These are phyloP conservation scores for Pyrgilauda ruficollis DNA, from an alignment of 2,113 vertebrate genomes.

Conservation along the genomic window DNA sequence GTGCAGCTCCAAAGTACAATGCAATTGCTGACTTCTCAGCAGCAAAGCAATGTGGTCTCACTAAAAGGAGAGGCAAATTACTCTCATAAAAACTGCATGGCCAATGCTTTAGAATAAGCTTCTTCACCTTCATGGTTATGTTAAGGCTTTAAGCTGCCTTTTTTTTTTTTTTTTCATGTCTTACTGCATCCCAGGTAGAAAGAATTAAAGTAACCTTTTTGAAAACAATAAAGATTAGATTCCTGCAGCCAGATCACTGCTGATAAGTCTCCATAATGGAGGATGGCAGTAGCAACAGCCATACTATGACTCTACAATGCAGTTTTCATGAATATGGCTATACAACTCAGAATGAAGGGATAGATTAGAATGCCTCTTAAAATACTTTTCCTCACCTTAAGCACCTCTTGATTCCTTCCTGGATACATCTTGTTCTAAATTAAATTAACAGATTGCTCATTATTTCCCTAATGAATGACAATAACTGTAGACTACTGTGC, in stretches of 20 bases:
- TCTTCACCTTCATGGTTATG: not conserved
- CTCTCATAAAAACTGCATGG: not conserved
- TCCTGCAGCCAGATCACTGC: not conserved
- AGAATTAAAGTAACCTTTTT: not conserved
- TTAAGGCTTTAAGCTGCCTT: not conserved
- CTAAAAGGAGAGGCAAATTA: slow-evolving; percentile 54
- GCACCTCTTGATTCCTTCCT: not conserved
- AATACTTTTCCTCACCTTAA: not conserved
- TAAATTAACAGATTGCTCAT: not conserved
- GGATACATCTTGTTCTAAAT: not conserved
- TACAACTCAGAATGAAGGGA: not conserved
- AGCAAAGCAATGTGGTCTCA: not conserved
- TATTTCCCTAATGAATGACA: not conserved
- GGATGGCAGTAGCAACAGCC: not conserved
- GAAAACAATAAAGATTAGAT: not conserved
- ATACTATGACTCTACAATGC: not conserved
- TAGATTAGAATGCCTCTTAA: not conserved
- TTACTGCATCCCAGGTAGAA: not conserved
- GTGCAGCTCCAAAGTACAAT: not conserved
- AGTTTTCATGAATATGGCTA: not conserved
- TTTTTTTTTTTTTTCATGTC: not conserved
- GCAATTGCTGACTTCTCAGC: slow-evolving; percentile 45
- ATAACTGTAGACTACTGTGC: not conserved
- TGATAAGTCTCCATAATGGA: not conserved
- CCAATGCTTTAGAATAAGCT: not conserved